Percentiles rank a stretch among this genome's conserved stretches.
Evolutionary conservation across 2,888 invertebrate genomes (phyloP).

Genomic region (Ormyrus nitidulus): DNA sequence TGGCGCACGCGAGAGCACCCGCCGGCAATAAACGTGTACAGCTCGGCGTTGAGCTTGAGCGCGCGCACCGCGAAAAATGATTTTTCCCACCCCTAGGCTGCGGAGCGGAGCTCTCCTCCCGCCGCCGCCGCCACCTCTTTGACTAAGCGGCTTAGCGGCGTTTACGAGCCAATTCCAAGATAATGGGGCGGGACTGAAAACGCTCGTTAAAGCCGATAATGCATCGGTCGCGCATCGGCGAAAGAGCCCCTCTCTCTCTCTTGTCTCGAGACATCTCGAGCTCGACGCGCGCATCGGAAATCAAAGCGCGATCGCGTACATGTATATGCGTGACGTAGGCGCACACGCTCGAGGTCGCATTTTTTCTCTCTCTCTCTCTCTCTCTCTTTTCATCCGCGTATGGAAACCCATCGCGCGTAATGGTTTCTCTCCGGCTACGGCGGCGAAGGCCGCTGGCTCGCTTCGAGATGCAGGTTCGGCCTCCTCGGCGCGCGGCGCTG

Average conservation of each 20-base stretch:
- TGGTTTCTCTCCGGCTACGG: constrained; percentile 26
- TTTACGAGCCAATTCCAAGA: constrained; percentile 38
- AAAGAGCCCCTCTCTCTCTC: constrained; percentile 12
- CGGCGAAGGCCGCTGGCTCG: constrained; percentile 65
- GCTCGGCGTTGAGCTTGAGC: neutral
- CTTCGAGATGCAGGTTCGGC: constrained; percentile 70
- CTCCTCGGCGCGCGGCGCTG: constrained; percentile 55
- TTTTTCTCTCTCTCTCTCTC: constrained; percentile 21
- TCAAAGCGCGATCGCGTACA: neutral
- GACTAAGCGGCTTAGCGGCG: constrained; percentile 17
- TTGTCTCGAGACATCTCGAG: neutral
- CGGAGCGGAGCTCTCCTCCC: neutral
- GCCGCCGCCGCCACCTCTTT: neutral
- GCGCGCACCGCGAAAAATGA: constrained; percentile 39
- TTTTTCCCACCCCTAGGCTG: neutral
- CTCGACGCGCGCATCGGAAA: neutral
- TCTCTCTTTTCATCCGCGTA: constrained; percentile 17
- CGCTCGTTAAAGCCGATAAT: constrained; percentile 42
- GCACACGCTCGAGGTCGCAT: constrained; percentile 22
- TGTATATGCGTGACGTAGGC: neutral
- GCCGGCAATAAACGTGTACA: too few relatives aligned
- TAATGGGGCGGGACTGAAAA: constrained; percentile 38
- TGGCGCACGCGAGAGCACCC: too few relatives aligned
- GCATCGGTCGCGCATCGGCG: constrained; percentile 20
- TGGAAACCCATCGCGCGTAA: constrained; percentile 48